phyloP scores from a whole-genome alignment of 2,888 invertebrate species.

The Alsophila aescularia region DNA sequence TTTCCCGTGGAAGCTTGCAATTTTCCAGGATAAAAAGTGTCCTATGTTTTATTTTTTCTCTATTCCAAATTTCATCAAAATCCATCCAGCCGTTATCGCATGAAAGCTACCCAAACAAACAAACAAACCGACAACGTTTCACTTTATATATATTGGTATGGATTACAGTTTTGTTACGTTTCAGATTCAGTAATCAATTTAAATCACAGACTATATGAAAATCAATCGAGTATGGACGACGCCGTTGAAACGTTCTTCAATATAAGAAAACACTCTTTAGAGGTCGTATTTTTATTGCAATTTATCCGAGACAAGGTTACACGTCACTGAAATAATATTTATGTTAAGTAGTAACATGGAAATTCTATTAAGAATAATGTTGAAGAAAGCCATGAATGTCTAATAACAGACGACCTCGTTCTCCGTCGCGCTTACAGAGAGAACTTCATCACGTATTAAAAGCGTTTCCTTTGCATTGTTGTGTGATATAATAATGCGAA shows the following conservation, averaged over 20 bases:
- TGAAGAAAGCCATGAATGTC: slow-evolving; percentile 36
- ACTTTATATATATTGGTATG: no score
- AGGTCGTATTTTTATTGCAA: slow-evolving; percentile 17
- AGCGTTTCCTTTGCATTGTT: slow-evolving; percentile 20
- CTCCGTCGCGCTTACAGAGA: slow-evolving; percentile 10
- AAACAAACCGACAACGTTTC: no score
- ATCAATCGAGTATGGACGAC: neutral
- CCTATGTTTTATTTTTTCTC: no score
- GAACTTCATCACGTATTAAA: slow-evolving; percentile 26
- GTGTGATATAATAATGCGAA: slow-evolving; percentile 4
- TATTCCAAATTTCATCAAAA: no score
- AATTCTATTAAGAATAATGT: slow-evolving; percentile 27
- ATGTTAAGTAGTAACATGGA: slow-evolving; percentile 22
- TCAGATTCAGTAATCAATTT: no score
- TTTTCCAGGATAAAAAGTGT: no score
- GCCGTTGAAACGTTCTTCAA: neutral
- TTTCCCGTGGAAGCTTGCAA: no score
- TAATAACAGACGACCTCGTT: slow-evolving; percentile 30
- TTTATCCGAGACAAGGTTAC: slow-evolving; percentile 16
- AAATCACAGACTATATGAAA: no score
- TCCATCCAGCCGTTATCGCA: no score
- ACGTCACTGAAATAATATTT: slow-evolving; percentile 15
- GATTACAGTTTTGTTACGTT: no score
- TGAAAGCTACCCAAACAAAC: no score
- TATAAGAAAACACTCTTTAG: neutral